These are phyloP conservation scores for Beroe forskalii DNA, from an alignment of 37 sponge, comb jelly and placozoan genomes.

Conservation along the genomic window DNA sequence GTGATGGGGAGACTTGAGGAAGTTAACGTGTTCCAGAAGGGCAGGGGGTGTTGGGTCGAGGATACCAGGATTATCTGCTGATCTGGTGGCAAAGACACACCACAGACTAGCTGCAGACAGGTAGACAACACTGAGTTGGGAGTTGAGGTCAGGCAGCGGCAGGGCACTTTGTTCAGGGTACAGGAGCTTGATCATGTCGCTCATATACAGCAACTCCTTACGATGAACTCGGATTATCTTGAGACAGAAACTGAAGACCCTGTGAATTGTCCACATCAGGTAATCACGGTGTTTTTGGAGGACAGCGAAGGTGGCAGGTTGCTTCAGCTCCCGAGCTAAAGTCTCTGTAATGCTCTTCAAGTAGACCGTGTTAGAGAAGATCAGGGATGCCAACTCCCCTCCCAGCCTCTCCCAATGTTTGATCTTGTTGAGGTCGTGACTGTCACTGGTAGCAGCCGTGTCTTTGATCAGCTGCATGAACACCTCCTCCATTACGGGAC, in stretches of 20 bases:
- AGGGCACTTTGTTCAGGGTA: slow-evolving; percentile 28
- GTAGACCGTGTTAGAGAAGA: background rate
- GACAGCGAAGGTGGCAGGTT: slow-evolving; percentile 8
- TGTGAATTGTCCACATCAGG: slow-evolving; percentile 49
- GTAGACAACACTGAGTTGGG: slow-evolving; percentile 13
- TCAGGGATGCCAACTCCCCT: slow-evolving; percentile 29
- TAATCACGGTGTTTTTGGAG: slow-evolving; percentile 46
- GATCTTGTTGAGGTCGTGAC: background rate
- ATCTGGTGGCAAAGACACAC: slow-evolving; percentile 27
- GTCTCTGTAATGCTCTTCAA: slow-evolving; percentile 3
- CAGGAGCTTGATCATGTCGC: slow-evolving; percentile 48
- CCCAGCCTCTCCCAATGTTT: background rate
- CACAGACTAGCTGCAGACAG: slow-evolving; percentile 41
- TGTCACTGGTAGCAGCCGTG: background rate
- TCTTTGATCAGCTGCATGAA: slow-evolving; percentile 38
- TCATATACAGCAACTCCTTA: slow-evolving; percentile 21
- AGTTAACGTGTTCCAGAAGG: slow-evolving; percentile 30
- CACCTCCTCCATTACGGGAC: background rate
- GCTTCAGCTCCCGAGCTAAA: slow-evolving; percentile 7
- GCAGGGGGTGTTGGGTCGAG: slow-evolving; percentile 1
- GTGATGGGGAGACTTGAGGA: slow-evolving; percentile 28
- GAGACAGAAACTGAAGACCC: slow-evolving; percentile 14
- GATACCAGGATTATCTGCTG: slow-evolving; percentile 32
- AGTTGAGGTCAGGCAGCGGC: slow-evolving; percentile 42
- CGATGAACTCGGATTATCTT: slow-evolving; percentile 15